phyloP scores from a whole-genome alignment of 2,888 invertebrate species.

The Priocnemis perturbator region DNA sequence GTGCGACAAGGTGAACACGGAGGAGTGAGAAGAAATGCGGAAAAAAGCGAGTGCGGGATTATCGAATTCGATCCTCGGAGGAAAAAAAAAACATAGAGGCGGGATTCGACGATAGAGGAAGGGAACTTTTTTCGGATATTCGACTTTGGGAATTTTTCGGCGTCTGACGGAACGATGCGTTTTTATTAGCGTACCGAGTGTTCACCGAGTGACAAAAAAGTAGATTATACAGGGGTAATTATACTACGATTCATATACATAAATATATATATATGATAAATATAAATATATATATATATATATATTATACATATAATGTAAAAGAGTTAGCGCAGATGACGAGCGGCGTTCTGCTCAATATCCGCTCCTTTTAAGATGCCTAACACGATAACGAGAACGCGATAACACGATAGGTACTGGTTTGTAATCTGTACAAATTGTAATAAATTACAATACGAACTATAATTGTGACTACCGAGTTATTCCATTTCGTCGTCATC shows the following conservation, averaged over 20 bases:
- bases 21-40: constrained; percentile 3
- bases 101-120: no score
- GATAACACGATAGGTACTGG: constrained; percentile 51
- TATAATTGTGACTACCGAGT: constrained; percentile 20
- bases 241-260: constrained; percentile 26
- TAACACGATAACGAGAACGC: constrained; percentile 39
- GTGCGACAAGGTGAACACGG: constrained; percentile 1
- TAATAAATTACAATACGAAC: constrained; percentile 57
- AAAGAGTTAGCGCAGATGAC: constrained; percentile 54
- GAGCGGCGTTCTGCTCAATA: constrained; percentile 57
- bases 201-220: constrained; percentile 48
- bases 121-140: no score
- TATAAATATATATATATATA: constrained; percentile 37
- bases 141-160: neutral
- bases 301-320: constrained; percentile 10
- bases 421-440: constrained; percentile 63
- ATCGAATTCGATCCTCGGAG: no score
- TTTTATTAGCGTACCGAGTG: constrained; percentile 46
- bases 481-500: no score
- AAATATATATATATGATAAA: constrained; percentile 36
- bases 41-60: neutral
- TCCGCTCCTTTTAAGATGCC: constrained; percentile 57
- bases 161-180: constrained; percentile 11
- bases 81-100: no score
- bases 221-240: constrained; percentile 53